Percentiles rank a stretch among this genome's conserved stretches.
These are phyloP conservation scores for Meles meles DNA, from an alignment of 2,113 vertebrate species.

Conservation along the genomic window DNA sequence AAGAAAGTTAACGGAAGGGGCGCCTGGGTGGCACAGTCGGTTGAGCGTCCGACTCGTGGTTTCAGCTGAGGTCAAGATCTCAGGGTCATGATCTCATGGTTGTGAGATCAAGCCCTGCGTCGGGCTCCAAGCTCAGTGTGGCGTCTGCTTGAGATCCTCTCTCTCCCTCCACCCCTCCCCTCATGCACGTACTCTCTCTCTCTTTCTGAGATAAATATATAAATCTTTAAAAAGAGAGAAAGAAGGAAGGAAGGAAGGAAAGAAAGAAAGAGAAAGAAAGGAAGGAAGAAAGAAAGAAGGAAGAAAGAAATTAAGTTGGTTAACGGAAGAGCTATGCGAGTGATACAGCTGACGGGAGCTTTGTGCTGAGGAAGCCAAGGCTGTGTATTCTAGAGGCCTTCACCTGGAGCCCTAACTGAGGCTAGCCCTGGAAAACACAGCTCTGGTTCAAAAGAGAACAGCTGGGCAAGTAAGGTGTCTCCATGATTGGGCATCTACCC, in stretches of 20 bases:
- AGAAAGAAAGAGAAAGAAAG: too few relatives aligned
- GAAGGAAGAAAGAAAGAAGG: too few relatives aligned
- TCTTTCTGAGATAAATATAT: not conserved
- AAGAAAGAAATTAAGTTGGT: not conserved
- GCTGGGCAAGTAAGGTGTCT: not conserved
- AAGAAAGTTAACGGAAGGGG: not conserved
- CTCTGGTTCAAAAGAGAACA: not conserved
- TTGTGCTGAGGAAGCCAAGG: not conserved
- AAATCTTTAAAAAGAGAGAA: too few relatives aligned
- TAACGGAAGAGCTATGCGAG: not conserved
- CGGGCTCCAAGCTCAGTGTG: not conserved
- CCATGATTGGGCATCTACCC: not conserved
- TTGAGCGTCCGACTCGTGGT: not conserved
- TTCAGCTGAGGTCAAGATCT: not conserved
- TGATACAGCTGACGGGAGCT: not conserved
- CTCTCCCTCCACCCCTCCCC: not conserved
- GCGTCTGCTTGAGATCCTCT: not conserved
- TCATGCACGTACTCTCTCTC: not conserved
- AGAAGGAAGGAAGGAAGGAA: too few relatives aligned
- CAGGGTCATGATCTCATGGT: not conserved
- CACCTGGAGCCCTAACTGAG: not conserved
- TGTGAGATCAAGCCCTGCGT: not conserved
- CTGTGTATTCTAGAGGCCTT: not conserved
- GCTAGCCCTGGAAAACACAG: not conserved
- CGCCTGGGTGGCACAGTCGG: not conserved